These are phyloP conservation scores for Helicorthomorpha holstii DNA, from an alignment of 1,140 invertebrate species.

Conservation along the genomic window DNA sequence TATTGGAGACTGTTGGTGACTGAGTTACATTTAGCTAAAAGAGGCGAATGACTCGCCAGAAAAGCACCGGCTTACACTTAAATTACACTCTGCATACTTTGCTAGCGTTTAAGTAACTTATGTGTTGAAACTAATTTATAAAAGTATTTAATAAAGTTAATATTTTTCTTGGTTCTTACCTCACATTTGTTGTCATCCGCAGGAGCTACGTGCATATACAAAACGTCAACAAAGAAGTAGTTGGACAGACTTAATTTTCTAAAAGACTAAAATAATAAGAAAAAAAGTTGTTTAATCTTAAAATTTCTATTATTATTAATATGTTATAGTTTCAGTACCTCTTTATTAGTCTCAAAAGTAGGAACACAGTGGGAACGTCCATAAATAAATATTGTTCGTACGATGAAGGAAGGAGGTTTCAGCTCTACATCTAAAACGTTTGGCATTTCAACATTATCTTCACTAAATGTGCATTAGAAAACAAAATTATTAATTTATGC, in stretches of 20 bases:
- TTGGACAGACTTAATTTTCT: slow-evolving; percentile 34
- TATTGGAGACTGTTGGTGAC: slow-evolving; percentile 20
- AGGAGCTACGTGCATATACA: slow-evolving; percentile 49
- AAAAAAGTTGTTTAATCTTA: not conserved
- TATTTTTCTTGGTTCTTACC: slow-evolving; percentile 15
- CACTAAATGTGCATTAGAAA: slow-evolving; percentile 17
- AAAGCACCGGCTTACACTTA: too few relatives aligned
- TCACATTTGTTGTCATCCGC: slow-evolving; percentile 25
- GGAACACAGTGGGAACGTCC: slow-evolving; percentile 43
- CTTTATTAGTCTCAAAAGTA: slow-evolving; percentile 26
- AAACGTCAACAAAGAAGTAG: slow-evolving; percentile 46
- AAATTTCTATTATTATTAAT: not conserved
- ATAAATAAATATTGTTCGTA: slow-evolving; percentile 44
- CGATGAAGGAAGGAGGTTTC: slow-evolving; percentile 35
- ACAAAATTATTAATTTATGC: slow-evolving; percentile 3
- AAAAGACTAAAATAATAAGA: slow-evolving; percentile 22
- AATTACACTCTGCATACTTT: not conserved
- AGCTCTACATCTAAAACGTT: slow-evolving; percentile 26
- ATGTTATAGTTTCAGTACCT: slow-evolving; percentile 17
- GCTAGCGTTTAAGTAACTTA: not conserved
- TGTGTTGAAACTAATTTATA: not conserved
- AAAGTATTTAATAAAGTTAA: slow-evolving; percentile 3
- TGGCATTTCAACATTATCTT: slow-evolving; percentile 26
- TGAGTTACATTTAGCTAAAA: not conserved
- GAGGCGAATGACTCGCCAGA: not conserved